These are phyloP conservation scores for Leptestheria dahalacensis DNA, from an alignment of 1,140 invertebrate species.

Conservation along the genomic window DNA sequence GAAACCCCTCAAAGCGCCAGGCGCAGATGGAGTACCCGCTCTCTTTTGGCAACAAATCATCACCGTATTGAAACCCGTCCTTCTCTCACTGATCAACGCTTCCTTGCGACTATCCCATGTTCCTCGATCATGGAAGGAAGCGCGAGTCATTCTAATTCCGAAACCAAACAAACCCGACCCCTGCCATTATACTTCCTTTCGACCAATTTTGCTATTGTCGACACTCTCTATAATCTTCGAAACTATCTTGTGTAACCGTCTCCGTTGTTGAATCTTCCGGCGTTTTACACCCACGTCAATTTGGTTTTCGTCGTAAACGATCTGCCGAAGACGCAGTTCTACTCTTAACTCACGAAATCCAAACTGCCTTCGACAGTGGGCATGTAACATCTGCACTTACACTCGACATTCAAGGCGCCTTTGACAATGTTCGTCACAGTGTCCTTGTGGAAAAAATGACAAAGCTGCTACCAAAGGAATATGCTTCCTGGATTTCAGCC, in stretches of 20 bases:
- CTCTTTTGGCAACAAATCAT: not conserved
- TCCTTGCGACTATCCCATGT: not conserved
- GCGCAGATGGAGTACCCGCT: not conserved
- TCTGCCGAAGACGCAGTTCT: not conserved
- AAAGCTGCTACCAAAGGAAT: not conserved
- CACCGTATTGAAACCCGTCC: not conserved
- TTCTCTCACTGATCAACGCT: not conserved
- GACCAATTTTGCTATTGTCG: not conserved
- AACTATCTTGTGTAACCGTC: not conserved
- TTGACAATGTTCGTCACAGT: not conserved
- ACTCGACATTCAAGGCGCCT: not conserved
- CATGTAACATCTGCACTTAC: not conserved
- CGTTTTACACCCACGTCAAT: not conserved
- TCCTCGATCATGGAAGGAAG: not conserved
- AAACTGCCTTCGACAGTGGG: not conserved
- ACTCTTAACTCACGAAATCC: not conserved
- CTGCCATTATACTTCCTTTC: not conserved
- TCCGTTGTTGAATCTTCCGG: not conserved
- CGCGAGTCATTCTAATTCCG: not conserved
- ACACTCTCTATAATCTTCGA: not conserved
- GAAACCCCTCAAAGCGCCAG: not conserved
- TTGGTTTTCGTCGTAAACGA: not conserved
- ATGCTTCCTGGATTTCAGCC: not conserved
- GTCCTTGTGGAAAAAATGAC: not conserved
- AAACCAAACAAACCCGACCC: not conserved